These are phyloP conservation scores for Megatriorchis doriae DNA, from an alignment of 2,113 vertebrate genomes.

Conservation along the genomic window DNA sequence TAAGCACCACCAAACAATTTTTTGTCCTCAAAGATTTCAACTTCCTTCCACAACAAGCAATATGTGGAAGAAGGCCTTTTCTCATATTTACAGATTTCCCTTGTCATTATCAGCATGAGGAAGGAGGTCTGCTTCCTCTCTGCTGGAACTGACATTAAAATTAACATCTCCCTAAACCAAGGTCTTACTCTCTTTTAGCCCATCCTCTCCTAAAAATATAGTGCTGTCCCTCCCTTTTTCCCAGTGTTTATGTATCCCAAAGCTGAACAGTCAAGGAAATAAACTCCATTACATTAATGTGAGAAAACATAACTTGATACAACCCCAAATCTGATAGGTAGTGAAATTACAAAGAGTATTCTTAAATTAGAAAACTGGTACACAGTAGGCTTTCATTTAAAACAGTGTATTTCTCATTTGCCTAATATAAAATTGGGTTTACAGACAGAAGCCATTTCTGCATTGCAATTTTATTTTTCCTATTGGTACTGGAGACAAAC, in stretches of 20 bases:
- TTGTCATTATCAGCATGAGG: not conserved
- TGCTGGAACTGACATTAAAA: not conserved
- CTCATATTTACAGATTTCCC: not conserved
- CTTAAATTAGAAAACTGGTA: not conserved
- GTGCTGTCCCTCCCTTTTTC: not conserved
- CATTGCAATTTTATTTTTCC: not conserved
- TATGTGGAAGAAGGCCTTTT: not conserved
- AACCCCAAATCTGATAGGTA: not conserved
- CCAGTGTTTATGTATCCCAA: not conserved
- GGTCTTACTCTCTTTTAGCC: not conserved
- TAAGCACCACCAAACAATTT: not conserved
- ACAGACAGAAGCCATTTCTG: not conserved
- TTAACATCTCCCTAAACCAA: not conserved
- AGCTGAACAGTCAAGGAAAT: not conserved
- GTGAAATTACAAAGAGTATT: not conserved
- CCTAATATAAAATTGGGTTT: not conserved
- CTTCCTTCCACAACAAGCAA: not conserved
- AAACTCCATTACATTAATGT: not conserved
- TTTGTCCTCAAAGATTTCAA: not conserved
- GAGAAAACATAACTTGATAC: not conserved
- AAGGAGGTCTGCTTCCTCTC: not conserved
- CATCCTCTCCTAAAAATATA: not conserved
- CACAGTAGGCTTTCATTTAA: not conserved
- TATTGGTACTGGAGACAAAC: not conserved
- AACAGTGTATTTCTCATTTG: not conserved